phyloP scores from a whole-genome alignment of 2,797 vertebrate species.

The Coccyzus lansbergi region DNA sequence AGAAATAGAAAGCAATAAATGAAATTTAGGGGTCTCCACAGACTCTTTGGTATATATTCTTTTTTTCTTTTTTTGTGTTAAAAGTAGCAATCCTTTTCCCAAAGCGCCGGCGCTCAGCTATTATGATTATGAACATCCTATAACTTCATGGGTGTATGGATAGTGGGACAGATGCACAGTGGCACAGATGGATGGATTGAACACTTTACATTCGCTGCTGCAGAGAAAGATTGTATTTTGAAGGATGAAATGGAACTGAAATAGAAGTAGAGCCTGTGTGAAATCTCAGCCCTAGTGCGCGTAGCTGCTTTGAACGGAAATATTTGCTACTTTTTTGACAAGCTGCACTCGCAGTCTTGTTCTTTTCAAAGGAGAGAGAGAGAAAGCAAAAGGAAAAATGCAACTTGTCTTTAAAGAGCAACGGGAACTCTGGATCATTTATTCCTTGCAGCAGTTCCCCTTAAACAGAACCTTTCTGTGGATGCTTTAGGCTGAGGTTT shows the following conservation, averaged over 20 bases:
- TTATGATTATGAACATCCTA: not conserved
- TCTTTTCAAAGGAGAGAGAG: not conserved
- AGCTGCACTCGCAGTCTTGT: not conserved
- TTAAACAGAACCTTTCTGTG: not conserved
- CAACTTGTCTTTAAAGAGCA: not conserved
- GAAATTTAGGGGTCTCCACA: not conserved
- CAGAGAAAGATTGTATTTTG: not conserved
- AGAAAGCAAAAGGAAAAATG: not conserved
- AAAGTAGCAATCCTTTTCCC: not conserved
- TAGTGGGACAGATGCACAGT: not conserved
- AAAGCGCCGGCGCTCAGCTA: not conserved
- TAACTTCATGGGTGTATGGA: not conserved
- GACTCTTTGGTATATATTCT: not conserved
- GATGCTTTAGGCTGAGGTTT: not conserved
- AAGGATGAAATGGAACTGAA: not conserved
- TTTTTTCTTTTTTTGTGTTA: not conserved
- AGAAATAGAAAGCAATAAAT: not conserved
- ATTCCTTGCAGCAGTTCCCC: not conserved
- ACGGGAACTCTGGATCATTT: not conserved
- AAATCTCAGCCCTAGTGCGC: not conserved
- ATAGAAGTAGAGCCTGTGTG: not conserved
- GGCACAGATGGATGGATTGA: not conserved
- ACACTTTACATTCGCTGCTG: not conserved
- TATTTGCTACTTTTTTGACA: not conserved
- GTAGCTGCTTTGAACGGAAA: not conserved